Evolutionary conservation across 35 echinoderm and acorn worm genomes (phyloP), one percentile per base, ranked within the genome.

Genomic region (Hemicentrotus pulcherrimus): DNA sequence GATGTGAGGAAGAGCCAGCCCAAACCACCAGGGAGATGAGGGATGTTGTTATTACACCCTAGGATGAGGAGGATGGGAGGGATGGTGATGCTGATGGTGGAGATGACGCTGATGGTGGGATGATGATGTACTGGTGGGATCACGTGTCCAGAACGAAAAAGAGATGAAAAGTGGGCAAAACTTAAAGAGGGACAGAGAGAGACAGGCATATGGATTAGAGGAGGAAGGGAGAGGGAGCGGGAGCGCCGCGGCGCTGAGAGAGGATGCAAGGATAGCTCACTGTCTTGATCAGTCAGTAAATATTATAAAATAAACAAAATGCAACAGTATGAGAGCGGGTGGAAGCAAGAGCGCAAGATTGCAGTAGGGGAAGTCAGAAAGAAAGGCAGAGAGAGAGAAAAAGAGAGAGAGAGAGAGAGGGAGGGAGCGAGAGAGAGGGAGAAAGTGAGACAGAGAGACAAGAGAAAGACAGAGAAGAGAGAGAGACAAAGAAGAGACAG

Each of bases 1-100:
- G 91, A 93, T 55, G 91, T 47, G 48, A 93, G 91, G 48, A 93
- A 93, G 91, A 93, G 46, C 5, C 30, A 50, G 16, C 19, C 32
- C 32, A 90, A 45, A 22, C 41, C 48, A 58, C 91, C 10, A 31
- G 91, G 91, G 91, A 93, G 46, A 48, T 48, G 45, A 13, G 19
- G 45, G 91, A 58, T 93, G 91, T 93, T 93, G 91, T 93, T 93
- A 93, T 93, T 93, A 46, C 48, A 93, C 91, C 14, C 91, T 31
- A 15, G 88, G n/a, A n/a, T n/a, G n/a, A 86, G 86, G 32, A 41
- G 88, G 32, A 41, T 90, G 32, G 12, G 32, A 16, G 31, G 24
- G 32, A 47, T 90, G 88, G 32, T 47, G 45, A 93, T 91, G 35
- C 35, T 90, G 88, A 90, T 47, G 45, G 6, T 93, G 91, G 46